Evolutionary conservation across 1,140 invertebrate genomes (phyloP), one percentile per base, ranked within the genome.

Genomic region (Maconellicoccus hirsutus): DNA sequence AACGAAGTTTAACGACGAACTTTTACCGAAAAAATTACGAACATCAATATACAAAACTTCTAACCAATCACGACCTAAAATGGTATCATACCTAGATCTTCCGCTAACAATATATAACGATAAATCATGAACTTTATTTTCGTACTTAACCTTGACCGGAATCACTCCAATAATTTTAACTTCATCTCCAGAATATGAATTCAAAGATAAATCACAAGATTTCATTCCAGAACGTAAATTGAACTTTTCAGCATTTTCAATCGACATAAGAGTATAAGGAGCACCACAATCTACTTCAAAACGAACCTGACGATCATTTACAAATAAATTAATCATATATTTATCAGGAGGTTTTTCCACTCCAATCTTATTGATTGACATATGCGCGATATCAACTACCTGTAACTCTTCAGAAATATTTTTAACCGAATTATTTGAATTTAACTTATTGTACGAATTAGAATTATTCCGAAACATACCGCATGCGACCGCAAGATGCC

Each of bases 271-370:
- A n/a, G n/a, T n/a, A n/a, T n/a, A n/a, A n/a, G n/a, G n/a, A n/a
- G n/a, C n/a, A n/a, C n/a, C n/a, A n/a, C n/a, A n/a, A 22, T 61
- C 59, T 61, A 4, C 59, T 61, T 61, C 59, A 61, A 61, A 61
- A 19, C 19, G 6, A 16, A 61, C n/a, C 7, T 7, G 7, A 19
- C 19, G 7, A 61, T 16, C n/a, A 8, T 61, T 19, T 19, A 61
- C 59, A 16, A 61, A 8, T 22, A 61, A 22, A 7, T 6, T 4
- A 6, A 61, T 19, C 7, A 22, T 10, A 19, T 10, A 7, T 61
- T 61, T 61, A 22, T 61, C 59, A 14, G 33, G 33, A 7, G 33
- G 33, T 7, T 38, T 38, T 38, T 7, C 6, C 6, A 38, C 6
- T 14, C 6, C 33, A 38, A 7, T 38, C 14, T 38, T 38, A 38